Conservation (phyloP, 2,113 vertebrate genomes). For the Dolichotis patagonum region DNA sequence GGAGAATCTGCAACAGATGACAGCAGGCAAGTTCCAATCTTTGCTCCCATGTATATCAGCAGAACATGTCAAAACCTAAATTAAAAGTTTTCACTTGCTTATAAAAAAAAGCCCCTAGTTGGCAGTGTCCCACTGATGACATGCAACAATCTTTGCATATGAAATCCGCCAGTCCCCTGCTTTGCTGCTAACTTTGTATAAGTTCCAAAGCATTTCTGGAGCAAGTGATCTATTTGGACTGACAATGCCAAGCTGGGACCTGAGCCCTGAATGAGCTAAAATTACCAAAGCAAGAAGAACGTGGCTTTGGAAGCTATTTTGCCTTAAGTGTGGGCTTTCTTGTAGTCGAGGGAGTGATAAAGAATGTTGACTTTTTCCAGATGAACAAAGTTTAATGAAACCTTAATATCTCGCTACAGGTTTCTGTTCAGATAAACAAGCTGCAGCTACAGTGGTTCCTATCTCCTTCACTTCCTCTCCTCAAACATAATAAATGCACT, state of each 20-base stretch:
- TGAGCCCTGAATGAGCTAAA: slow-evolving; percentile 82
- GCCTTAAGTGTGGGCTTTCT: slow-evolving; percentile 70
- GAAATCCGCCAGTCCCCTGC: slow-evolving; percentile 76
- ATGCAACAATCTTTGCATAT: slow-evolving; percentile 79
- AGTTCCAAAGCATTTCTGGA: slow-evolving; percentile 81
- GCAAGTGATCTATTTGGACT: slow-evolving; percentile 82
- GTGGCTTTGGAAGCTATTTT: slow-evolving; percentile 75
- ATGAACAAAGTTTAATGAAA: slow-evolving; percentile 74
- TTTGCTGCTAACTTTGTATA: slow-evolving; percentile 76
- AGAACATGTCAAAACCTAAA: slow-evolving; percentile 81
- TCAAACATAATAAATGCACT: slow-evolving; percentile 8
- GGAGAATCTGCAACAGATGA: slow-evolving; percentile 76
- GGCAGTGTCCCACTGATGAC: slow-evolving; percentile 80
- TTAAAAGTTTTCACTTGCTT: slow-evolving; percentile 79
- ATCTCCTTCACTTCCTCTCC: neutral
- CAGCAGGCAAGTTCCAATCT: slow-evolving; percentile 76
- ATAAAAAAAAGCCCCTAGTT: slow-evolving; percentile 69
- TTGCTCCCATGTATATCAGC: slow-evolving; percentile 72
- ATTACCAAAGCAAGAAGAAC: slow-evolving; percentile 80
- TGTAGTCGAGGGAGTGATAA: slow-evolving; percentile 71
- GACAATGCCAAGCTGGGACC: slow-evolving; percentile 81
- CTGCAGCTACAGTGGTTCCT: neutral
- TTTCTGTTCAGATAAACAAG: slow-evolving; percentile 63
- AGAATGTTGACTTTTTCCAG: slow-evolving; percentile 78
- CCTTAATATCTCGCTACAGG: slow-evolving; percentile 28